A percentile compares a stretch with the other conserved stretches of the same genome.
Evolutionary conservation across 1,140 invertebrate species (phyloP).

Genomic region (Sinella curviseta): DNA sequence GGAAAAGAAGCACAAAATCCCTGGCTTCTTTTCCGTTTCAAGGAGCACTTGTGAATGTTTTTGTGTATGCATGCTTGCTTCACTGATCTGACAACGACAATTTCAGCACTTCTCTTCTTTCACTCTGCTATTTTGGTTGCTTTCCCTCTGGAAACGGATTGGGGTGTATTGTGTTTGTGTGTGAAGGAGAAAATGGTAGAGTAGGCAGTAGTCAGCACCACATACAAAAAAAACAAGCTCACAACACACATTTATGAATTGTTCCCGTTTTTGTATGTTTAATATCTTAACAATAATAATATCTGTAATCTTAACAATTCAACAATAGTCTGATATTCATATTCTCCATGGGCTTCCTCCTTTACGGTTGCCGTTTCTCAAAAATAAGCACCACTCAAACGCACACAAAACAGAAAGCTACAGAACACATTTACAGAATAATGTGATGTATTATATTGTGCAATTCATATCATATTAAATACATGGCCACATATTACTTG

Average conservation of each 20-base stretch:
- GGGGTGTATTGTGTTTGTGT: not conserved
- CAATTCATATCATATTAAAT: too few species aligned
- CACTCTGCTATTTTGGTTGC: too few species aligned
- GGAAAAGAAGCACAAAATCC: too few species aligned
- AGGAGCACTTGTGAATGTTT: not conserved
- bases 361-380: too few species aligned
- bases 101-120: not conserved
- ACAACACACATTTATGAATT: not conserved
- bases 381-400: not conserved
- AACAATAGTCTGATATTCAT: not conserved
- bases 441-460: too few species aligned
- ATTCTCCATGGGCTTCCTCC: not conserved
- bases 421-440: too few species aligned
- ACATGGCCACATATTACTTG: too few species aligned
- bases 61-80: not conserved
- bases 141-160: not conserved
- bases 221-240: not conserved
- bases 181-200: too few species aligned
- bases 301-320: not conserved
- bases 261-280: not conserved
- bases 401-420: not conserved
- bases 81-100: constrained; percentile 4
- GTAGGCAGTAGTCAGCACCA: too few species aligned
- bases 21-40: too few species aligned
- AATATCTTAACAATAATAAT: not conserved